Percentiles rank a stretch among this genome's conserved stretches.
Evolutionary conservation across 2,888 invertebrate species (phyloP).

Genomic region (Rhingia campestris): DNA sequence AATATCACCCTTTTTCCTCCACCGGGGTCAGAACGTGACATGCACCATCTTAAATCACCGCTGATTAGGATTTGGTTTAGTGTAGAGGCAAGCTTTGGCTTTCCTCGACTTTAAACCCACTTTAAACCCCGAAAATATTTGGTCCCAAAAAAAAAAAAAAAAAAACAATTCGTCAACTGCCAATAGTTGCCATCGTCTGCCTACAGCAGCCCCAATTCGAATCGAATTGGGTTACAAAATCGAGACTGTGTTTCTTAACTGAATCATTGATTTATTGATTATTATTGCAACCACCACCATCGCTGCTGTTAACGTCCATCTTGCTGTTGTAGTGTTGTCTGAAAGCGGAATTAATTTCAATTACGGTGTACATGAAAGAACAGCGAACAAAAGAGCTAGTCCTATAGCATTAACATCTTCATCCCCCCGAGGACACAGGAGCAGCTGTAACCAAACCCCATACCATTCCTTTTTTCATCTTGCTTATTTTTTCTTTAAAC

Average conservation of each 20-base stretch:
- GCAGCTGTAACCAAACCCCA: neutral
- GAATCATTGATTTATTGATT: slow-evolving; percentile 52
- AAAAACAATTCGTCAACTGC: too few relatives aligned
- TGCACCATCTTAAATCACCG: too few relatives aligned
- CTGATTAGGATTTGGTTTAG: too few relatives aligned
- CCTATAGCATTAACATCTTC: neutral
- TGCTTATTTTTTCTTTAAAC: slow-evolving; percentile 20
- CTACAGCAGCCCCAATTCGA: neutral
- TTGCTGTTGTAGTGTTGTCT: neutral
- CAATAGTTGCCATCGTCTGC: neutral
- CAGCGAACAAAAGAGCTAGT: slow-evolving; percentile 19
- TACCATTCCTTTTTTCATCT: neutral
- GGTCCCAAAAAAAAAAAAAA: too few relatives aligned
- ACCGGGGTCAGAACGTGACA: too few relatives aligned
- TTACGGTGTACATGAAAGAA: slow-evolving; percentile 39
- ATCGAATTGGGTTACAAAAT: neutral
- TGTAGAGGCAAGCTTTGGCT: too few relatives aligned
- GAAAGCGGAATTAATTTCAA: slow-evolving; percentile 37
- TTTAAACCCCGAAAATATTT: too few relatives aligned
- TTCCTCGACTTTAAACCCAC: too few relatives aligned
- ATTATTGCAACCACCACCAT: slow-evolving; percentile 1
- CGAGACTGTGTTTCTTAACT: slow-evolving; percentile 5
- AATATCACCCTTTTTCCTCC: too few relatives aligned
- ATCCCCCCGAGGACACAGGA: neutral
- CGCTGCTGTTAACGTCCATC: slow-evolving; percentile 4